Percentiles rank a stretch among this genome's conserved stretches.
Evolutionary conservation across 2,113 vertebrate genomes (phyloP).

Genomic region (Tinamus guttatus): DNA sequence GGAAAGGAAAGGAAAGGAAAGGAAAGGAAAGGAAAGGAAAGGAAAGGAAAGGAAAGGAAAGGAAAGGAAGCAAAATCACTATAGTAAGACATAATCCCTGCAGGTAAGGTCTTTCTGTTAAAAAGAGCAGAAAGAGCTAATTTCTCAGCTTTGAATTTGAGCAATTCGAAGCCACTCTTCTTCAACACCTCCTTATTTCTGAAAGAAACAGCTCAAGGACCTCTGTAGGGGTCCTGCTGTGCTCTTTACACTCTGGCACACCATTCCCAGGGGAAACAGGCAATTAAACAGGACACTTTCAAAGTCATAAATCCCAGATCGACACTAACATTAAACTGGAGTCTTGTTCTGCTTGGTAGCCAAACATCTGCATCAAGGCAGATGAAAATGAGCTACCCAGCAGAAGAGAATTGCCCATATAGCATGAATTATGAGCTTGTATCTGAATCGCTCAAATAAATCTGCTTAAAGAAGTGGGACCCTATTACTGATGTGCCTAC

Average conservation of each 20-base stretch:
- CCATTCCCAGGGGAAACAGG: neutral
- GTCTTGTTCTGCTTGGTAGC: neutral
- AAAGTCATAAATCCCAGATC: constrained; percentile 1
- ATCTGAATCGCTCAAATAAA: neutral
- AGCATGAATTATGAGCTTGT: neutral
- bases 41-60: neutral
- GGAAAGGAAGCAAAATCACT: neutral
- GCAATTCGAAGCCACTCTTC: neutral
- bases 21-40: neutral
- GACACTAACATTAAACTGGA: neutral
- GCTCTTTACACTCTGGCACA: neutral
- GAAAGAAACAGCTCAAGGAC: neutral
- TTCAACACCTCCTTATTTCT: neutral
- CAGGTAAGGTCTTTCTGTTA: neutral
- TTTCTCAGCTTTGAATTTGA: neutral
- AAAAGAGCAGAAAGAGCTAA: neutral
- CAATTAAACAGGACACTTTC: constrained; percentile 7
- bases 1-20: neutral
- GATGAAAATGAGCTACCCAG: neutral
- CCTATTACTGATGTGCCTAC: neutral
- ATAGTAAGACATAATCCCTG: neutral
- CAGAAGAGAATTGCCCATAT: neutral
- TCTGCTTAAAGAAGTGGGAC: neutral
- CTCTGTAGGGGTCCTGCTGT: neutral
- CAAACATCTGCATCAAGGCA: neutral